Percentiles rank a stretch among this genome's conserved stretches.
These are phyloP conservation scores for Priocnemis perturbator DNA, from an alignment of 2,888 invertebrate genomes.

Conservation along the genomic window DNA sequence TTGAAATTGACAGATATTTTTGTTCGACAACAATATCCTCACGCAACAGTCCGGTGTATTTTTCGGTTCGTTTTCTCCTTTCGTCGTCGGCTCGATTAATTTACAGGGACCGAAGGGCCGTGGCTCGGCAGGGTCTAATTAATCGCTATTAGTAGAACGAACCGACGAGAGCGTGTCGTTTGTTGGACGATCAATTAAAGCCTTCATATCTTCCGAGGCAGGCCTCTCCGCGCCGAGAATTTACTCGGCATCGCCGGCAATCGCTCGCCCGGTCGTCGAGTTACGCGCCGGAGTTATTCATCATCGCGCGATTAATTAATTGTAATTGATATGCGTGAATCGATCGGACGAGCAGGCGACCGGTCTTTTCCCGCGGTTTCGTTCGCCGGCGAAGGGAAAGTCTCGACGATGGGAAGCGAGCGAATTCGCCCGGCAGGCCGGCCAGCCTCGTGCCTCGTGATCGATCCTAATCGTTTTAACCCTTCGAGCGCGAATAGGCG, in stretches of 20 bases:
- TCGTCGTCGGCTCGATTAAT: no score
- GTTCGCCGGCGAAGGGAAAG: neutral
- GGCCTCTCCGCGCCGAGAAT: constrained; percentile 48
- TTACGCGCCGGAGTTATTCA: constrained; percentile 25
- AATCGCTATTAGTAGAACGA: constrained; percentile 47
- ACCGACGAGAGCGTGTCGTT: constrained; percentile 19
- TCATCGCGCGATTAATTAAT: constrained; percentile 49
- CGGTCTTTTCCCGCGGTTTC: no score
- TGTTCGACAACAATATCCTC: no score
- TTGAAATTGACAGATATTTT: no score
- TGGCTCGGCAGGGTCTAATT: constrained; percentile 42
- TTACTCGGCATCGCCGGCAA: constrained; percentile 45
- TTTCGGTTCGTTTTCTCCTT: no score
- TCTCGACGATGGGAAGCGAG: neutral
- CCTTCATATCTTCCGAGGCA: constrained; percentile 22
- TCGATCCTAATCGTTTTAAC: no score
- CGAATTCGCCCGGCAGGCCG: no score
- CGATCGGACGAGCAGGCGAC: constrained; percentile 6
- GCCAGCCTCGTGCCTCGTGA: no score
- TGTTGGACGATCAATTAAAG: constrained; percentile 36
- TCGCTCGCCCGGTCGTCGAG: constrained; percentile 16
- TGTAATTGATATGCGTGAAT: constrained; percentile 48
- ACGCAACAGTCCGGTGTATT: no score
- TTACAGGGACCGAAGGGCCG: no score
- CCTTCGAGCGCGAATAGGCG: no score